phyloP scores from a whole-genome alignment of 2,113 vertebrate species.

The Triplophysa siluroides region DNA sequence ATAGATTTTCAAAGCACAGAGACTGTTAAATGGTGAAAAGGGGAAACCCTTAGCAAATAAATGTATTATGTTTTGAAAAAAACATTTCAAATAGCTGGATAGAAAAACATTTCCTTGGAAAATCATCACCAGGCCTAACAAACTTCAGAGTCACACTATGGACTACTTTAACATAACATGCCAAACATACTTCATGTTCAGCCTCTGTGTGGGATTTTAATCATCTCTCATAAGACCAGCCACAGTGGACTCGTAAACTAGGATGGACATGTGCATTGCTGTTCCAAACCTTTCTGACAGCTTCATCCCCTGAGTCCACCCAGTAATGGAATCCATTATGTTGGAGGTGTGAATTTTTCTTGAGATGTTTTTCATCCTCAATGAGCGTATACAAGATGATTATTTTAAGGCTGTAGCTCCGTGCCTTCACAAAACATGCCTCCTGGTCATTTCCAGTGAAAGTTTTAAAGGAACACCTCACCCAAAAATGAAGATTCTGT shows the following conservation, averaged over 20 bases:
- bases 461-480: neutral
- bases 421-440: neutral
- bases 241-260: constrained; percentile 9
- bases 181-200: neutral
- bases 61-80: too few species aligned
- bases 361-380: constrained; percentile 1
- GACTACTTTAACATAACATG: neutral
- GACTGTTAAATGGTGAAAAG: neutral
- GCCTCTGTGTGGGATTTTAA: neutral
- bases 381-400: neutral
- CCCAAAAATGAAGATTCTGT: neutral
- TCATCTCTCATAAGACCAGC: neutral
- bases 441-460: neutral
- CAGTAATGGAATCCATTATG: constrained; percentile 9
- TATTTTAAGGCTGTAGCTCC: too few species aligned
- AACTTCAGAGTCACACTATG: neutral
- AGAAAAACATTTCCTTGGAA: neutral
- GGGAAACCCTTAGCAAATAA: neutral
- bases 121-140: neutral
- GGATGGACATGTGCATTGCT: neutral
- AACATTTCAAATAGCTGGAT: neutral
- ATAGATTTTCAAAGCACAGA: neutral
- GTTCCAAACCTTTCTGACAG: constrained; percentile 14
- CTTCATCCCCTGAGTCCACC: constrained; percentile 1
- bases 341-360: neutral